Evolutionary conservation across 1,140 invertebrate genomes (phyloP).

Genomic region (Paracyclopina nana): DNA sequence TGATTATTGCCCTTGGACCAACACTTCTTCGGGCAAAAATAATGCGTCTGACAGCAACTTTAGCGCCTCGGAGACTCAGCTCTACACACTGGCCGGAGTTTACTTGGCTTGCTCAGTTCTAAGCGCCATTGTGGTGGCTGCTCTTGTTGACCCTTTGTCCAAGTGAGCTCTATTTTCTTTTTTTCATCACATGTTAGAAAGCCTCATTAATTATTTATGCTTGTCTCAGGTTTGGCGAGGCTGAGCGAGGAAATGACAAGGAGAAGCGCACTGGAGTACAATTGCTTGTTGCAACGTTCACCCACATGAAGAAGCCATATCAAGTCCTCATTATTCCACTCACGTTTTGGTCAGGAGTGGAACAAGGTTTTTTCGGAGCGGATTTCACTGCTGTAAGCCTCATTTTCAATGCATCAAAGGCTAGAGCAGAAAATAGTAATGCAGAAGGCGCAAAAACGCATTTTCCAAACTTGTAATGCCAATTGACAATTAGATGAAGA

Average conservation of each 20-base stretch:
- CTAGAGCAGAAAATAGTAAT: no score
- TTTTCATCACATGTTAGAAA: conserved; percentile 1
- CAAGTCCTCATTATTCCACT: conserved; percentile 82
- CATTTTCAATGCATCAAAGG: no score
- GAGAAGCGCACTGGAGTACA: conserved; percentile 51
- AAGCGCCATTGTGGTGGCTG: conserved; percentile 58
- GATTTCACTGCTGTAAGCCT: conserved; percentile 67
- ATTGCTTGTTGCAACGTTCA: conserved; percentile 53
- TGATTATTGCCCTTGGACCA: conserved; percentile 41
- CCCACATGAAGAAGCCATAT: conserved; percentile 54
- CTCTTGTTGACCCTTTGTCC: conserved; percentile 71
- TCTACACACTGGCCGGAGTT: conserved; percentile 66
- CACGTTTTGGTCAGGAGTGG: conserved; percentile 88
- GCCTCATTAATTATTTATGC: conserved; percentile 6
- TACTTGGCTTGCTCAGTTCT: conserved; percentile 65
- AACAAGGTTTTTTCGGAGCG: conserved; percentile 84
- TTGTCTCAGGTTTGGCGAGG: conserved; percentile 16
- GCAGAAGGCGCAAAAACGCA: no score
- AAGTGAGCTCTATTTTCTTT: conserved; percentile 33
- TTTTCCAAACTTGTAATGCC: no score
- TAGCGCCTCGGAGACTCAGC: conserved; percentile 46
- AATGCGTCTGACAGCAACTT: conserved; percentile 1
- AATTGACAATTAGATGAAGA: no score
- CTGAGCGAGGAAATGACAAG: conserved; percentile 18
- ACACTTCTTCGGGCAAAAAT: neutral